Conservation (phyloP, 1,140 invertebrate species). For the Drosophila simulans region DNA sequence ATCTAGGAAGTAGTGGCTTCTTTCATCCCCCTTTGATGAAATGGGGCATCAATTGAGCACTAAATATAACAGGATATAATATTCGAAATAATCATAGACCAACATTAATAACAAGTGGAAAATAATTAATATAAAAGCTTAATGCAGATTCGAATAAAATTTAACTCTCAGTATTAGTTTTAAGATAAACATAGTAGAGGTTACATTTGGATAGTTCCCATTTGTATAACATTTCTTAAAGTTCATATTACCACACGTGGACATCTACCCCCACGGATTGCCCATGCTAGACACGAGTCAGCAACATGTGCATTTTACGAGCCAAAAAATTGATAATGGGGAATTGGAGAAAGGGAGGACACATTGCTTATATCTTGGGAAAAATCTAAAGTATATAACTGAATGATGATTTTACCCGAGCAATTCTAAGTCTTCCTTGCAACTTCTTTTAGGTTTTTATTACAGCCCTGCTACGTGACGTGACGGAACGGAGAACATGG, state of each 20-base stretch:
- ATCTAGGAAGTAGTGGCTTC: constrained; percentile 10
- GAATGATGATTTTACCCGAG: constrained; percentile 42
- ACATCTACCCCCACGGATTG: constrained; percentile 30
- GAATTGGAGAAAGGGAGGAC: constrained; percentile 27
- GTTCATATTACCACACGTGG: constrained; percentile 8
- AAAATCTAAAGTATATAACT: constrained; percentile 34
- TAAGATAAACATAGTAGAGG: too few relatives aligned
- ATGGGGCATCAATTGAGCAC: too few relatives aligned
- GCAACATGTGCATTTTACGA: constrained; percentile 81
- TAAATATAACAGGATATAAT: too few relatives aligned
- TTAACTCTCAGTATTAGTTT: too few relatives aligned
- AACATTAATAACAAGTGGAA: too few relatives aligned
- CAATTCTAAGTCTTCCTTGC: constrained; percentile 36
- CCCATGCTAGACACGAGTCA: constrained; percentile 74
- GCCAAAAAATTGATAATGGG: constrained; percentile 53
- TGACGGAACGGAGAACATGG: constrained; percentile 55
- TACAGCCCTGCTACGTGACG: constrained; percentile 73
- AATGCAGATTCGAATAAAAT: neutral
- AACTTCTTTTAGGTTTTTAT: constrained; percentile 82
- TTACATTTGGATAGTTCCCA: too few relatives aligned
- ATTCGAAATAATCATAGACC: too few relatives aligned
- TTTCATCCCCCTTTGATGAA: too few relatives aligned
- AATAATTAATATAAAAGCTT: too few relatives aligned
- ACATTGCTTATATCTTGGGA: constrained; percentile 67
- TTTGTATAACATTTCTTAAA: constrained; percentile 1